Percentiles rank a stretch among this genome's conserved stretches.
phyloP scores from a whole-genome alignment of 2,113 vertebrate species.

The Leiothrix lutea region DNA sequence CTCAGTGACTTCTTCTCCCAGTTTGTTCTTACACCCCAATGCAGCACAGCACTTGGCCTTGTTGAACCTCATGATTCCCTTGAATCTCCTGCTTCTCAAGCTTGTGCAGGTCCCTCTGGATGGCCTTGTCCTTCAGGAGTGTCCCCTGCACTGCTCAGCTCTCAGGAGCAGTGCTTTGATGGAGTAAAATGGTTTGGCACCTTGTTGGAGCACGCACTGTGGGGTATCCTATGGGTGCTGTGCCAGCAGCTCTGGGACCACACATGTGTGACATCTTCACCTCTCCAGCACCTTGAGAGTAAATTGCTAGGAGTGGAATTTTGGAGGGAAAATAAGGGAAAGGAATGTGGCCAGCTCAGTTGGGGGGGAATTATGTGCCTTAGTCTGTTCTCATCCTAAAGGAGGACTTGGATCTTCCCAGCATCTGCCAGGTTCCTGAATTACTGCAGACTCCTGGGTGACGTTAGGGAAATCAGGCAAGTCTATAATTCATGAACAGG shows the following conservation, averaged over 20 bases:
- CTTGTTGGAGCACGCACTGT: background rate
- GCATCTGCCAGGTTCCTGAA: background rate
- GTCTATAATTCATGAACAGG: background rate
- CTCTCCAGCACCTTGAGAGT: background rate
- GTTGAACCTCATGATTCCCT: background rate
- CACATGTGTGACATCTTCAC: fast-evolving
- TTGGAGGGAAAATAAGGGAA: background rate
- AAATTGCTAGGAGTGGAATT: background rate
- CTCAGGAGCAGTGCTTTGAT: background rate
- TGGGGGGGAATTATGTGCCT: background rate
- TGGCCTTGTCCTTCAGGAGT: background rate
- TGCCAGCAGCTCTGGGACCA: background rate
- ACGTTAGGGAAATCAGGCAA: background rate
- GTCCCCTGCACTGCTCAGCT: background rate
- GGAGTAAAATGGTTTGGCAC: background rate
- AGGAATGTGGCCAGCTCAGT: background rate
- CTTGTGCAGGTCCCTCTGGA: background rate
- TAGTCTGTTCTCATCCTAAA: background rate
- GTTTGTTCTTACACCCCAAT: background rate
- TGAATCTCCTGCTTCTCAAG: background rate
- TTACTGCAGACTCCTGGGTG: background rate
- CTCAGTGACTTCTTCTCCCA: background rate
- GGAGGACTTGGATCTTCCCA: background rate
- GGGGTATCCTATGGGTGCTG: background rate
- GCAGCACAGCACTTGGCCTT: background rate